Evolutionary conservation across 2,797 vertebrate species (phyloP), one percentile per base, ranked within the genome.

Genomic region (Pangasius mekongensis): DNA sequence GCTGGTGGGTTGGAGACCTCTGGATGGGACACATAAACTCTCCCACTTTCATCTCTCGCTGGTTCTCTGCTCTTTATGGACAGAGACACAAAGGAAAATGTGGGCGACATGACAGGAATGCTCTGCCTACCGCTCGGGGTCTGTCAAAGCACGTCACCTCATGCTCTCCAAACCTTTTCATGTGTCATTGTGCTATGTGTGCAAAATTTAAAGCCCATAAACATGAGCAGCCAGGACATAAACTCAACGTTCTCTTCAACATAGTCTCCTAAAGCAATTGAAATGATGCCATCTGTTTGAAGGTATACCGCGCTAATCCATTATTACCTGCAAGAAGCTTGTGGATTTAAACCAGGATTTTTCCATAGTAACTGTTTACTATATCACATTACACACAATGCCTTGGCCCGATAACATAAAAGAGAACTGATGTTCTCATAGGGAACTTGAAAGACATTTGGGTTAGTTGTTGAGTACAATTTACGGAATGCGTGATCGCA

Each of bases 1-100:
- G 85, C 82, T 91, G 90, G 95, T 95, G 90, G 94, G 94, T 90
- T 89, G 92, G 78, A 78, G 58, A 76, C 90, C 90, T 91, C 91
- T 82, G 91, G 86, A 93, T 95, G 93, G 94, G 93, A 95, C 93
- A 93, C 89, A 88, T 87, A 74, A 93, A 94, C 94, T 93, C 92
- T 93, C 92, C 90, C 87, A 91, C 87, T 58, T 82, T 88, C 73
- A 36, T 66, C 60, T 64, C 64, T 27, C 20, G 22, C 86, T 85
- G 64, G 88, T 87, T 77, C 62, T 24, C 73, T 76, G 39, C 89
- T 87, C 91, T 92, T 87, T 89, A 64, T 62, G 7, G 60, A 66
- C 58, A 36, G 18, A 74, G 86, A 71, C 33, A 30, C 20, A 64
- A n/a, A 6, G 84, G 60, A 81, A 89, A 87, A n/a, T 56, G 73